phyloP scores from a whole-genome alignment of 2,888 invertebrate genomes.

The Exocentrus adspersus region DNA sequence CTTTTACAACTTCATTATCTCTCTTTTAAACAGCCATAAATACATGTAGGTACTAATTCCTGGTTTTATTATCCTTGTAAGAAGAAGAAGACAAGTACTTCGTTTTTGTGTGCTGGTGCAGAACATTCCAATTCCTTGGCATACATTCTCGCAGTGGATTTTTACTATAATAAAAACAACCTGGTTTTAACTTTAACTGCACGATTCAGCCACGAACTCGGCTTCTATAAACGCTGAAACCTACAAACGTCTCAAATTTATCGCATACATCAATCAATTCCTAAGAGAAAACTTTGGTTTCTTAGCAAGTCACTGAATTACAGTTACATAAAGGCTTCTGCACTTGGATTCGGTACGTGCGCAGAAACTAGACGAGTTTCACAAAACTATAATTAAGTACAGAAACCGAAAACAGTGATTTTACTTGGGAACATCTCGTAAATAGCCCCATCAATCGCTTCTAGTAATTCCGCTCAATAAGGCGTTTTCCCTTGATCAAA shows the following conservation, averaged over 20 bases:
- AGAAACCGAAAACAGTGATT: neutral
- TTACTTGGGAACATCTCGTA: constrained; percentile 10
- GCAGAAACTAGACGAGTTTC: too few relatives aligned
- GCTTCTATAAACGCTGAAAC: constrained; percentile 35
- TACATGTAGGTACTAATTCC: neutral
- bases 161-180: constrained; percentile 38
- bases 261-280: constrained; percentile 34
- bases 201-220: constrained; percentile 38
- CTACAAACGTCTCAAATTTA: constrained; percentile 40
- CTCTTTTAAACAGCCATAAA: constrained; percentile 1
- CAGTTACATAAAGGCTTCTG: constrained; percentile 14
- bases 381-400: too few relatives aligned
- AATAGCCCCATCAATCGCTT: constrained; percentile 6
- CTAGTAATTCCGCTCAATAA: constrained; percentile 22
- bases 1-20: constrained; percentile 19
- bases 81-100: neutral
- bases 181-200: constrained; percentile 30
- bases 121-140: constrained; percentile 32
- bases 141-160: constrained; percentile 33
- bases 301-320: constrained; percentile 9
- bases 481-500: constrained; percentile 16
- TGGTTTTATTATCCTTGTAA: constrained; percentile 1
- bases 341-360: too few relatives aligned
- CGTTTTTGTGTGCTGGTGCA: neutral
- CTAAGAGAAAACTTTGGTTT: constrained; percentile 15